phyloP scores from a whole-genome alignment of 2,797 vertebrate genomes.

The Petrocephalus schoutedeni region DNA sequence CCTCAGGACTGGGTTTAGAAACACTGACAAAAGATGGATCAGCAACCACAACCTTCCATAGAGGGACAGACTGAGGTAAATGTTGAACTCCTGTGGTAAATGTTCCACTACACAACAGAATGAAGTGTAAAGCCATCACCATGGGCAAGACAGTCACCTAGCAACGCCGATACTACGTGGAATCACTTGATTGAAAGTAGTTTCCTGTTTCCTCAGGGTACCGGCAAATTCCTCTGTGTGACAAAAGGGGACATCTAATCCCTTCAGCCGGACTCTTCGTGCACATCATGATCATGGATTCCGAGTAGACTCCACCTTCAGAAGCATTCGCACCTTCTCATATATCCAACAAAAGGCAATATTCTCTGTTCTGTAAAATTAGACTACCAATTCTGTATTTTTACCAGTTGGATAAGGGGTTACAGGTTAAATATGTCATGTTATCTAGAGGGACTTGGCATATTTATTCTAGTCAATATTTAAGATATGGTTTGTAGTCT shows the following conservation, averaged over 20 bases:
- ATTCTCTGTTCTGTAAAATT: background rate
- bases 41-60: background rate
- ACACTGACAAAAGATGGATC: background rate
- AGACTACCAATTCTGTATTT: background rate
- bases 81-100: background rate
- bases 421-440: background rate
- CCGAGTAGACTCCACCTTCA: constrained; percentile 32
- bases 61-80: background rate
- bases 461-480: constrained; percentile 5
- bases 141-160: background rate
- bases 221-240: constrained; percentile 83
- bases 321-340: background rate
- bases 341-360: background rate
- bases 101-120: background rate
- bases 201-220: constrained; percentile 68
- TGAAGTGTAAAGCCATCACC: too few relatives aligned
- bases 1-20: background rate
- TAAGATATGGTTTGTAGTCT: background rate
- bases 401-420: background rate
- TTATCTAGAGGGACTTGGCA: background rate
- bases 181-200: constrained; percentile 4
- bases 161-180: background rate
- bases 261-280: constrained; percentile 82
- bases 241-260: constrained; percentile 73
- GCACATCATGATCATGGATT: constrained; percentile 65